These are phyloP conservation scores for Actinemys pallida DNA, from an alignment of 2,113 vertebrate species.

Conservation along the genomic window DNA sequence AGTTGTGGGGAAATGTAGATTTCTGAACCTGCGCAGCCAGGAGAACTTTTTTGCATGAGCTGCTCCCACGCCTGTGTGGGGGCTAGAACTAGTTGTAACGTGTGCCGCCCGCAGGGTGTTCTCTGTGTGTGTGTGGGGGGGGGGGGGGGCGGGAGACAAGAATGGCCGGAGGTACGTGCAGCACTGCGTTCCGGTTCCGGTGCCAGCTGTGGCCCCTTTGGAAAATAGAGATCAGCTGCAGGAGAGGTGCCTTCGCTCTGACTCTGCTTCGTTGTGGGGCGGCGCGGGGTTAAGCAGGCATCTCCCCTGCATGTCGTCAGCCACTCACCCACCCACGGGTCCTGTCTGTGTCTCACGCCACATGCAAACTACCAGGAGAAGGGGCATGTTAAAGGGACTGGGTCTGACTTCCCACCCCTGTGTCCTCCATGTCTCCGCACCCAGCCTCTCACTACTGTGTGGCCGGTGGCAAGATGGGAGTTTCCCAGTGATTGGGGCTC, in stretches of 20 bases:
- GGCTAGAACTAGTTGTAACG: neutral
- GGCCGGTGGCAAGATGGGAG: accelerated
- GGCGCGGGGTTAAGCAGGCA: neutral
- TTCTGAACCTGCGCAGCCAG: neutral
- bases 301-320: accelerated
- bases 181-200: neutral
- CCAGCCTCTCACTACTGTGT: no score
- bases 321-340: accelerated
- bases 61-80: neutral
- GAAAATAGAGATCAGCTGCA: conserved; percentile 36
- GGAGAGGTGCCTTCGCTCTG: neutral
- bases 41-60: neutral
- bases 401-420: neutral
- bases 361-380: accelerated
- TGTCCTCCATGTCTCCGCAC: neutral
- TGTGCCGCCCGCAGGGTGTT: no score
- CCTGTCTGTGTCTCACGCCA: neutral
- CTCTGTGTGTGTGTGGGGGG: neutral
- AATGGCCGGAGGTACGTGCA: neutral
- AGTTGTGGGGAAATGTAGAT: accelerated
- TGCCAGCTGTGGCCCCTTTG: neutral
- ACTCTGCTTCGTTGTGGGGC: accelerated
- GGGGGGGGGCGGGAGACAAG: neutral
- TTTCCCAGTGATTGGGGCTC: neutral
- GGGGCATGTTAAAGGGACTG: neutral